phyloP scores from a whole-genome alignment of 2,113 vertebrate genomes.

The Thryonomys swinderianus region DNA sequence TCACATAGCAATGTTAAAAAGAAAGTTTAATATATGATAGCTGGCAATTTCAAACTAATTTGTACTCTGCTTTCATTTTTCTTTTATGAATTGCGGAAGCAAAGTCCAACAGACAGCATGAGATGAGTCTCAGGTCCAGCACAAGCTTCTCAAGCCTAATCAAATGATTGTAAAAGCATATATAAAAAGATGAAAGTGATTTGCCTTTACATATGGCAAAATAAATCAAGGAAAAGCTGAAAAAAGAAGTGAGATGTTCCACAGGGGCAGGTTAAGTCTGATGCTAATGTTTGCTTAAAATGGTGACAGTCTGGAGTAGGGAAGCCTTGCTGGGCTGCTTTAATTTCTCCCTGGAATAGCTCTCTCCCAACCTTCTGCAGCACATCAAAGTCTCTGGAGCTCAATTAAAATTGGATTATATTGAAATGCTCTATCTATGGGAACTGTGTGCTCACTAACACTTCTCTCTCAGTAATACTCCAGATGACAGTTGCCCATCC shows the following conservation, averaged over 20 bases:
- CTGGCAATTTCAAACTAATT: slow-evolving; percentile 91
- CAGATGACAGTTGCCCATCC: slow-evolving; percentile 97
- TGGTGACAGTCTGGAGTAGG: slow-evolving; percentile 93
- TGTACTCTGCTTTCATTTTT: slow-evolving; percentile 76
- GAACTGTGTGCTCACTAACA: slow-evolving; percentile 91
- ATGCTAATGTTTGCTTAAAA: slow-evolving; percentile 97
- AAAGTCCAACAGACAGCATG: slow-evolving; percentile 81
- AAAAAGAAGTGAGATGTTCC: slow-evolving; percentile 89
- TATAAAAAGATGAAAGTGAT: slow-evolving; percentile 88
- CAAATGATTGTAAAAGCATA: slow-evolving; percentile 84
- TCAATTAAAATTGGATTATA: slow-evolving; percentile 99
- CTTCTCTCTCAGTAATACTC: slow-evolving; percentile 95
- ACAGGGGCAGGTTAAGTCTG: slow-evolving; percentile 93
- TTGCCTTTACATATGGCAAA: slow-evolving; percentile 79
- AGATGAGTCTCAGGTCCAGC: slow-evolving; percentile 86
- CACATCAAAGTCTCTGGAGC: slow-evolving; percentile 99
- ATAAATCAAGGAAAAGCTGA: slow-evolving; percentile 79
- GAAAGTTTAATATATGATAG: slow-evolving; percentile 85
- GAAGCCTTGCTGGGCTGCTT: slow-evolving; percentile 91
- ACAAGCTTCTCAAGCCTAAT: slow-evolving; percentile 88
- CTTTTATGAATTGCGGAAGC: slow-evolving; percentile 81
- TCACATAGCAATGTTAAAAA: slow-evolving; percentile 72
- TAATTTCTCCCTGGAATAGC: slow-evolving; percentile 99
- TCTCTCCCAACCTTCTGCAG: slow-evolving; percentile 93
- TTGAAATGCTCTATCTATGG: slow-evolving; percentile 95